Evolutionary conservation across 2,888 invertebrate genomes (phyloP).

Genomic region (Calephelis perditalis): DNA sequence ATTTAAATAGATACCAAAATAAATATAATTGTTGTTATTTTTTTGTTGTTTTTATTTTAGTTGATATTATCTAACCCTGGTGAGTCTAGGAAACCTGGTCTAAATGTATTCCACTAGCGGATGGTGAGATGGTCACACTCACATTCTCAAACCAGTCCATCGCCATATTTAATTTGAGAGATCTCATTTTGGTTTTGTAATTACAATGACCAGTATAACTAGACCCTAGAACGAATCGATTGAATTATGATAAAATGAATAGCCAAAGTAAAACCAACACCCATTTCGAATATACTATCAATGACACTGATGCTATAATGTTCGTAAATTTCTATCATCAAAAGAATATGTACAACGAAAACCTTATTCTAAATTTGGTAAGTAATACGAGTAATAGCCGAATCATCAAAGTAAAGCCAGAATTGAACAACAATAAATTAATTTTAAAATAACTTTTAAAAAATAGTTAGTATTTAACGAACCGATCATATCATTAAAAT

Average conservation of each 20-base stretch:
- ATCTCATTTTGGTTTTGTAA: no score
- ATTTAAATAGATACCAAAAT: no score
- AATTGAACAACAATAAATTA: conserved; percentile 30
- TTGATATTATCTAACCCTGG: no score
- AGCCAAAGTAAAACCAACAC: conserved; percentile 5
- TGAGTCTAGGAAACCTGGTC: no score
- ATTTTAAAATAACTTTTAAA: conserved; percentile 12
- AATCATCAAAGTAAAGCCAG: conserved; percentile 20
- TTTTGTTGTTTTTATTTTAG: no score
- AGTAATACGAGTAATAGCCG: conserved; percentile 15
- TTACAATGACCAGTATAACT: no score
- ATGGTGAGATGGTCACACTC: no score
- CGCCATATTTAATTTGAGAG: no score
- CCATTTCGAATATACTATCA: conserved; percentile 26
- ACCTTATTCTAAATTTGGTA: conserved; percentile 3
- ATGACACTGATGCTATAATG: conserved; percentile 27
- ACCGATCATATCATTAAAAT: conserved; percentile 14
- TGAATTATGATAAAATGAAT: background rate
- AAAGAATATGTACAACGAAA: conserved; percentile 58
- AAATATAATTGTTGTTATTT: no score
- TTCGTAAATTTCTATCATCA: conserved; percentile 34
- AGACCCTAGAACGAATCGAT: no score
- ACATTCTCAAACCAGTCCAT: no score
- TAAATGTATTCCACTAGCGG: no score
- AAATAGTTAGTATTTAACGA: conserved; percentile 14